Evolutionary conservation across 2,888 invertebrate genomes (phyloP).

Genomic region (Seladonia tumulorum): DNA sequence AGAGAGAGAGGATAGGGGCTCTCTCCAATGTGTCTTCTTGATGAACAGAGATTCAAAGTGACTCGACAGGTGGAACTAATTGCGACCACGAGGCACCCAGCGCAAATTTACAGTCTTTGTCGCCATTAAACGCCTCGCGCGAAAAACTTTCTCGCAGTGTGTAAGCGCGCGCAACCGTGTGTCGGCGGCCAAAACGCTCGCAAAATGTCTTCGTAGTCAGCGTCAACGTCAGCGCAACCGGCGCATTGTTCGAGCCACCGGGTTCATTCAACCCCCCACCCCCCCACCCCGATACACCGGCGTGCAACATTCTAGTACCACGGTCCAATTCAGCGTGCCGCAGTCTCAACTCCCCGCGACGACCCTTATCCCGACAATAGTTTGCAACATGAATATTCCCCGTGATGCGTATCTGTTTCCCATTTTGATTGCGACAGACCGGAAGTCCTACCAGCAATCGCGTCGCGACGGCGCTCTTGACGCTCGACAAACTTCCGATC

Average conservation of each 20-base stretch:
- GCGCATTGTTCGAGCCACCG: slow-evolving; percentile 26
- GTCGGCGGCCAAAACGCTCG: not conserved
- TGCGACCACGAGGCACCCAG: not conserved
- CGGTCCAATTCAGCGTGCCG: slow-evolving; percentile 10
- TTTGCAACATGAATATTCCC: slow-evolving; percentile 47
- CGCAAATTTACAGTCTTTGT: slow-evolving; percentile 27
- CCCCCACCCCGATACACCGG: slow-evolving; percentile 7
- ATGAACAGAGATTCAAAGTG: slow-evolving; percentile 19
- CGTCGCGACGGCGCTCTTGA: not conserved
- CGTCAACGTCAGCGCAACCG: slow-evolving; percentile 10
- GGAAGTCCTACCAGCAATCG: slow-evolving; percentile 19
- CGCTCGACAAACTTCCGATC: not conserved
- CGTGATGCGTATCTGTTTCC: slow-evolving; percentile 46
- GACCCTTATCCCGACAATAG: slow-evolving; percentile 22
- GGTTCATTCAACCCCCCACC: slow-evolving; percentile 32
- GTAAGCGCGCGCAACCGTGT: not conserved
- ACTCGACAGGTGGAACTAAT: slow-evolving; percentile 21
- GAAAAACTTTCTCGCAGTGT: slow-evolving; percentile 22
- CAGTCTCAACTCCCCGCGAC: slow-evolving; percentile 11
- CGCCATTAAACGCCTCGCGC: slow-evolving; percentile 12
- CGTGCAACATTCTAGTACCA: slow-evolving; percentile 19
- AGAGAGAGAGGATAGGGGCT: not conserved
- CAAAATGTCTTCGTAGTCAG: slow-evolving; percentile 7
- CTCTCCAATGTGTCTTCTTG: not conserved
- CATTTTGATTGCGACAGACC: slow-evolving; percentile 31